Conservation (phyloP, 2,888 invertebrate genomes). For the Parelbella ahira region DNA sequence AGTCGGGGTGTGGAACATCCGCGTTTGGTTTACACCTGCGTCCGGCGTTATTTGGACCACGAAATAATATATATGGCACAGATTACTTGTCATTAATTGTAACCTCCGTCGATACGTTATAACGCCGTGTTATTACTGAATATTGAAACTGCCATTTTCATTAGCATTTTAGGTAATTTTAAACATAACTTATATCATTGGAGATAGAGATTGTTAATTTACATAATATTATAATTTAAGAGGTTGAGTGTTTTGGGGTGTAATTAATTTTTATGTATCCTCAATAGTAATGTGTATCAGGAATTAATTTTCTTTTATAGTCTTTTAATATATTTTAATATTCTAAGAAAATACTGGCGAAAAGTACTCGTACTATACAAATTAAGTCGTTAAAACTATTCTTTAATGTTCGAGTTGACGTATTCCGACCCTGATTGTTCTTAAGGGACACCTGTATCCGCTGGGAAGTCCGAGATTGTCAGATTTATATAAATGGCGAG, state of each 20-base stretch:
- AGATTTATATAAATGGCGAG: constrained; percentile 55
- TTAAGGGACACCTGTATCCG: constrained; percentile 63
- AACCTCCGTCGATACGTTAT: constrained; percentile 22
- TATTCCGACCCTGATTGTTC: constrained; percentile 33
- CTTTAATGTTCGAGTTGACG: constrained; percentile 22
- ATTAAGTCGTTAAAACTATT: constrained; percentile 18
- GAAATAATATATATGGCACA: constrained; percentile 48
- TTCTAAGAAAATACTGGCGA: too few relatives aligned
- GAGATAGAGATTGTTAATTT: constrained; percentile 4
- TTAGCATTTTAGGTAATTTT: constrained; percentile 12
- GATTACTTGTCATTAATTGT: constrained; percentile 35
- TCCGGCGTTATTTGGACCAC: constrained; percentile 65
- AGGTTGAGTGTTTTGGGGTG: constrained; percentile 1
- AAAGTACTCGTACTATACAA: too few relatives aligned
- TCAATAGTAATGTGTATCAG: too few relatives aligned
- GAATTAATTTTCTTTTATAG: too few relatives aligned
- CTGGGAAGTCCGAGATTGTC: constrained; percentile 50
- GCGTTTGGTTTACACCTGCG: constrained; percentile 63
- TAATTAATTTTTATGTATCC: constrained; percentile 3
- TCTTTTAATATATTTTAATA: too few relatives aligned
- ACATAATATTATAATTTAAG: constrained; percentile 6
- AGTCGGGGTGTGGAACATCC: constrained; percentile 53
- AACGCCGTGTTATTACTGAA: constrained; percentile 15
- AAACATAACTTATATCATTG: constrained; percentile 10
- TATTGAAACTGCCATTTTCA: constrained; percentile 16